phyloP scores from a whole-genome alignment of 2,113 vertebrate species.

The Hydropotes inermis region DNA sequence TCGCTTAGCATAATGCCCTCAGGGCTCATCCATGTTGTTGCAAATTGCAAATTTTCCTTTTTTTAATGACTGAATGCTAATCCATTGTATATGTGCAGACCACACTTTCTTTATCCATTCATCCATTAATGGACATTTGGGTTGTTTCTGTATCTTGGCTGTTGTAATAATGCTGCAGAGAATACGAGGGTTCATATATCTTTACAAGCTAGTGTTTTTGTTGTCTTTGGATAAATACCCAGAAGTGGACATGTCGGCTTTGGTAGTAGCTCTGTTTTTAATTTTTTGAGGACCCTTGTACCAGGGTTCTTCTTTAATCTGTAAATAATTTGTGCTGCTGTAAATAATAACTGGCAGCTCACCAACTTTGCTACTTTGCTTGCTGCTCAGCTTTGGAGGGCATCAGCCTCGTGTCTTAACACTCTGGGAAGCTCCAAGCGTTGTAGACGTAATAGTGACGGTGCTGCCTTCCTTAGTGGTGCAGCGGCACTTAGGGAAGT shows the following conservation, averaged over 20 bases:
- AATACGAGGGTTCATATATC: neutral
- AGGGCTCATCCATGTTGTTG: neutral
- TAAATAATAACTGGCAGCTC: neutral
- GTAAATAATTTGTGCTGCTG: neutral
- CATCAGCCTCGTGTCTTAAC: neutral
- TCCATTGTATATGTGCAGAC: neutral
- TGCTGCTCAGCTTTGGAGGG: neutral
- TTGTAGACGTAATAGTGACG: rapidly evolving
- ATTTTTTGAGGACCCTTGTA: neutral
- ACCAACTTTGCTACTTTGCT: neutral
- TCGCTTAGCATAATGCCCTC: neutral
- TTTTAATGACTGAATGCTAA: neutral
- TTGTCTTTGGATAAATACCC: neutral
- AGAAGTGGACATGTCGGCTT: neutral
- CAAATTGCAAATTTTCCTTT: neutral
- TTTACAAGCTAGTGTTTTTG: neutral
- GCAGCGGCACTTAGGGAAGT: rapidly evolving
- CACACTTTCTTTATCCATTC: neutral
- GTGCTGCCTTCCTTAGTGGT: rapidly evolving
- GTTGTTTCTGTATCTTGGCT: neutral
- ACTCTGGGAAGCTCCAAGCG: neutral
- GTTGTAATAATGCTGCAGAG: neutral
- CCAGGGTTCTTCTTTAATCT: neutral
- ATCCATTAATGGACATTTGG: neutral
- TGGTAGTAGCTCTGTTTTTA: neutral